A percentile compares a stretch with the other conserved stretches of the same genome.
These are phyloP conservation scores for Probosciger aterrimus DNA, from an alignment of 2,113 vertebrate genomes.

Conservation along the genomic window DNA sequence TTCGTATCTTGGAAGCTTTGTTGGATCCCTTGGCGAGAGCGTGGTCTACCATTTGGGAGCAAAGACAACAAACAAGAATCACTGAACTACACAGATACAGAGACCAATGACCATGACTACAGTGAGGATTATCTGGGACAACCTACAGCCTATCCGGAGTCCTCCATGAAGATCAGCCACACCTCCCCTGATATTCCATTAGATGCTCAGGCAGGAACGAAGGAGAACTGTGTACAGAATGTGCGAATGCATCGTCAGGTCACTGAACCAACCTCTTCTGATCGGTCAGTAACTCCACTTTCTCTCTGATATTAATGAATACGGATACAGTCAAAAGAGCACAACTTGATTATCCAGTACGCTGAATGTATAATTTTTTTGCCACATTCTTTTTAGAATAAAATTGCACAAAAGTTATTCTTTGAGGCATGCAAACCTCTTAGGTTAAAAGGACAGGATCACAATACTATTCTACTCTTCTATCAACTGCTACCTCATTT, in stretches of 20 bases:
- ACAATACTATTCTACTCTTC: not conserved
- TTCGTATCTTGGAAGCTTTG: constrained; percentile 99
- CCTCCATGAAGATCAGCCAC: constrained; percentile 97
- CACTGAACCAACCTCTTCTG: constrained; percentile 87
- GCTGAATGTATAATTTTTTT: not conserved
- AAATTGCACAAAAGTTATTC: not conserved
- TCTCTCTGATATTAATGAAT: not conserved
- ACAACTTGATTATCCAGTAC: not conserved
- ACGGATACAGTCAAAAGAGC: not conserved
- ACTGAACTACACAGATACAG: constrained; percentile 87
- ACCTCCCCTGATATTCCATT: constrained; percentile 94
- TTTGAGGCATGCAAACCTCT: not conserved
- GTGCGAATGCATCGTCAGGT: constrained; percentile 87
- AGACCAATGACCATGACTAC: constrained; percentile 83
- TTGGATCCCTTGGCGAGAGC: constrained; percentile 98
- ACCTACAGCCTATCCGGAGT: constrained; percentile 83
- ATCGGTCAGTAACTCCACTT: constrained; percentile 76
- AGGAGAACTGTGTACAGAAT: constrained; percentile 85
- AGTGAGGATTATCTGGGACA: constrained; percentile 86
- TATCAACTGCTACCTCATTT: not conserved
- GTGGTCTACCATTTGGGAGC: constrained; percentile 80
- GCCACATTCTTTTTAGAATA: not conserved
- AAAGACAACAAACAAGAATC: constrained; percentile 90
- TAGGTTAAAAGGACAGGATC: not conserved
- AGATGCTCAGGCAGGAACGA: constrained; percentile 77